Percentiles rank a stretch among this genome's conserved stretches.
Evolutionary conservation across 2,888 invertebrate species (phyloP).

Genomic region (Ophraella communa): DNA sequence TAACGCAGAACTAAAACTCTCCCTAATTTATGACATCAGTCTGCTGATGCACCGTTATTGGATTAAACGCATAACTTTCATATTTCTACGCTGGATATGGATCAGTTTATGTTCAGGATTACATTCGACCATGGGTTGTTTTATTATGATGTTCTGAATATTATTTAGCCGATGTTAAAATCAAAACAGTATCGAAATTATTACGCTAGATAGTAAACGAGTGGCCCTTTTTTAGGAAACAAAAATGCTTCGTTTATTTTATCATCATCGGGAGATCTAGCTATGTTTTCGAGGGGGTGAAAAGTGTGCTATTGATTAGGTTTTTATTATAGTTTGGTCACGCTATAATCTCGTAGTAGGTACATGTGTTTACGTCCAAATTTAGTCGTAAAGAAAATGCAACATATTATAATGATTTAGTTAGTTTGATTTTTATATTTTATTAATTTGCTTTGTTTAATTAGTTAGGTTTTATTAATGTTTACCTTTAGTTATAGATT

Average conservation of each 20-base stretch:
- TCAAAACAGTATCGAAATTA: conserved; percentile 16
- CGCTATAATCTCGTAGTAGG: too few species aligned
- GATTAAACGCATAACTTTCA: conserved; percentile 23
- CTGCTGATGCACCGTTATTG: conserved; percentile 22
- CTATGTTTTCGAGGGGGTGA: background rate
- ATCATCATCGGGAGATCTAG: conserved; percentile 1
- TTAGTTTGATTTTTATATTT: too few species aligned
- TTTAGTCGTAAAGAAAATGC: too few species aligned
- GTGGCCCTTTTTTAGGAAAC: conserved; percentile 10
- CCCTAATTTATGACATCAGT: conserved; percentile 21
- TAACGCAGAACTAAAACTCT: background rate
- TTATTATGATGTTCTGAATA: conserved; percentile 24
- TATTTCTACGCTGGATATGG: conserved; percentile 19
- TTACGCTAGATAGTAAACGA: background rate
- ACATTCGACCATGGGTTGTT: conserved; percentile 17
- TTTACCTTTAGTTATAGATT: too few species aligned
- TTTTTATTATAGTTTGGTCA: conserved; percentile 2
- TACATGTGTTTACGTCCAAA: too few species aligned
- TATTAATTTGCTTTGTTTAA: too few species aligned
- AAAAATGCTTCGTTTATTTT: conserved; percentile 9
- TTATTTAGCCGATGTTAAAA: conserved; percentile 26
- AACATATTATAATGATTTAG: too few species aligned
- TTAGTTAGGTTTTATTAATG: too few species aligned
- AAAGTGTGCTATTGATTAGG: background rate
- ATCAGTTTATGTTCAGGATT: conserved; percentile 14